Evolutionary conservation across 2,113 vertebrate genomes (phyloP).

Genomic region (Oryctolagus cuniculus): DNA sequence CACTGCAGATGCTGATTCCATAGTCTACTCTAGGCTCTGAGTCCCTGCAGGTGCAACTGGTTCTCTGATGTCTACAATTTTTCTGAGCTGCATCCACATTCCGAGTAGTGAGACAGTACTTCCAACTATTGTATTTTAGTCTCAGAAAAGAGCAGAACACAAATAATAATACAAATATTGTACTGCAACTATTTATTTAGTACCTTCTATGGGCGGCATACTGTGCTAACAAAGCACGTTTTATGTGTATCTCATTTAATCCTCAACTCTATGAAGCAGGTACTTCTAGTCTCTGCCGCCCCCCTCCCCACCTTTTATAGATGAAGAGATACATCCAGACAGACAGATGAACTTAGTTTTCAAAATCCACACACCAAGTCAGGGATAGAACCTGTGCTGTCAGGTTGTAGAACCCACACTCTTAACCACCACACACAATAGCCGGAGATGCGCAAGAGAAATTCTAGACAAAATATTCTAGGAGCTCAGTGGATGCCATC

Average conservation of each 20-base stretch:
- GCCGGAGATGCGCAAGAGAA: background rate
- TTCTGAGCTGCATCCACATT: background rate
- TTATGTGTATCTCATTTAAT: background rate
- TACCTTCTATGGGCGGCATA: background rate
- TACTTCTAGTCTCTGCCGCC: too few species aligned
- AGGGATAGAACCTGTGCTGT: background rate
- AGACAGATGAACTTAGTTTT: background rate
- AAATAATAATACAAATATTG: background rate
- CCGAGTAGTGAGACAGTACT: background rate
- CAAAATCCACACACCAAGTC: background rate
- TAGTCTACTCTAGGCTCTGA: background rate
- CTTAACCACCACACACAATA: background rate
- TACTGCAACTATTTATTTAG: background rate
- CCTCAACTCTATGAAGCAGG: background rate
- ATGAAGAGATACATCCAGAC: background rate
- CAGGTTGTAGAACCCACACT: background rate
- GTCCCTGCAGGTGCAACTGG: background rate
- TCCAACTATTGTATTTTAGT: background rate
- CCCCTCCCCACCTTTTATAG: background rate
- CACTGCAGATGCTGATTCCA: background rate
- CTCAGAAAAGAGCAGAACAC: background rate
- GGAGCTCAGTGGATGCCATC: background rate
- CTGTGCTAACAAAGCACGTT: too few species aligned
- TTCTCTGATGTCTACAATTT: background rate
- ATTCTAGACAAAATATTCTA: background rate